These are phyloP conservation scores for Frankliniella fusca DNA, from an alignment of 2,888 invertebrate genomes.

Conservation along the genomic window DNA sequence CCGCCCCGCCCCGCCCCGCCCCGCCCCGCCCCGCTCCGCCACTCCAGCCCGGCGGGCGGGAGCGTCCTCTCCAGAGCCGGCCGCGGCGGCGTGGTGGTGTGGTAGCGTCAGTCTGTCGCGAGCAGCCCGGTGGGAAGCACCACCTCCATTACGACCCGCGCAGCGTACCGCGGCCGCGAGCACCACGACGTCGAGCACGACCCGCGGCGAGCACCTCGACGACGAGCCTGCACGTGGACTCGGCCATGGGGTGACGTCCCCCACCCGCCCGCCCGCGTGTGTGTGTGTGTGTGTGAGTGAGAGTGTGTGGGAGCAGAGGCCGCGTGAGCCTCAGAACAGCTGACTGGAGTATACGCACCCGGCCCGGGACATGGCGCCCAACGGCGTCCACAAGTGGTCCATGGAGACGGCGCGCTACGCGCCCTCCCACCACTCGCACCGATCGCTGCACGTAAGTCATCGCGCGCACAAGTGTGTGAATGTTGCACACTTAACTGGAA, in stretches of 20 bases:
- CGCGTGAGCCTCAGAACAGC: no score
- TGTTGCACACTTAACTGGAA: no score
- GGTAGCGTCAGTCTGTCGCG: neutral
- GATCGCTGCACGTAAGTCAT: neutral
- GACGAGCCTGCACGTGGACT: neutral
- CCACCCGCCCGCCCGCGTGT: neutral
- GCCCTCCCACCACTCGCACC: neutral
- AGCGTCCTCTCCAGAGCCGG: neutral
- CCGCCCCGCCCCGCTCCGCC: neutral
- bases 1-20: neutral
- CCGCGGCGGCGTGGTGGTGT: no score
- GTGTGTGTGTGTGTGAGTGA: neutral
- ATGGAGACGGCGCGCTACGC: neutral
- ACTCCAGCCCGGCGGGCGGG: neutral
- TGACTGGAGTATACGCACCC: no score
- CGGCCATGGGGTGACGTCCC: neutral
- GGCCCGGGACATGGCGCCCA: slow-evolving; percentile 15
- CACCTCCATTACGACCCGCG: neutral
- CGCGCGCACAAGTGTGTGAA: no score
- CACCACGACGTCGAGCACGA: neutral
- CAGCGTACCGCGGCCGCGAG: neutral
- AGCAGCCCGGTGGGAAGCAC: neutral
- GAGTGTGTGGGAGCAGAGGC: neutral
- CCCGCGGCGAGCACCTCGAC: neutral
- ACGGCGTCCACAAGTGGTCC: slow-evolving; percentile 17